Base-by-base conservation (phyloP, 2,888 invertebrate genomes). In the Sinohyriopsis cumingii region DNA sequence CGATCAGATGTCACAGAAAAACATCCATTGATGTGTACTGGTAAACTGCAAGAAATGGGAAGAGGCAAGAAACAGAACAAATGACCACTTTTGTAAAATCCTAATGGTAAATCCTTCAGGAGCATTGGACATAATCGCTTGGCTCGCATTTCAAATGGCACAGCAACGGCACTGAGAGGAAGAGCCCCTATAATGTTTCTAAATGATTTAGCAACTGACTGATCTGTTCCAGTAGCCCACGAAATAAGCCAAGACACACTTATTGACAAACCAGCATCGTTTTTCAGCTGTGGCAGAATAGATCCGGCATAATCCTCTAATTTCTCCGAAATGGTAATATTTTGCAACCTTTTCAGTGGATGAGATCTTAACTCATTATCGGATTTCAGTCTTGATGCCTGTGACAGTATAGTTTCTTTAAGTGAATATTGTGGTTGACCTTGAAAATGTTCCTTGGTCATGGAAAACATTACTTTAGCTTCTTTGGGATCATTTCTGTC, bases 11-110 rank as follows among this genome's bases (percentile, higher is more conserved):
- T 81, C 9, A 88, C 76, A 9, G 84, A 79, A 82, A 88, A 88
- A 6, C 82, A 75, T 1, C 81, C 87, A 67, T 87, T 88, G 24
- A 88, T 70, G 68, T 88, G 87, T 28, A 88, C 78, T 18, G 86
- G 85, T 18, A 89, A 76, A 9, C 78, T 77, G 33, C 81, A 82
- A 54, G 64, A 69, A 4, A 86, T 76, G 33, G 88, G 87, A 19
- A 89, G 75, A 2, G 89, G 89, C 18, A 83, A 72, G 63, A 78
- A 83, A 45, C 80, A 82, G 70, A 79, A 84, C 7, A 79, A 57
- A 67, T 77, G 79, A 25, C 79, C 76, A n/a, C 55, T 63, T 25
- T 59, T 65, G 68, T 75, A 80, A 67, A 80, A 80, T 53, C 81
- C 79, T 33, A 25, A 54, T 18, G 77, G 75, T 22, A 63, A 55